Conservation (phyloP, 2,797 vertebrate species). For the Steatocranus sp. region DNA sequence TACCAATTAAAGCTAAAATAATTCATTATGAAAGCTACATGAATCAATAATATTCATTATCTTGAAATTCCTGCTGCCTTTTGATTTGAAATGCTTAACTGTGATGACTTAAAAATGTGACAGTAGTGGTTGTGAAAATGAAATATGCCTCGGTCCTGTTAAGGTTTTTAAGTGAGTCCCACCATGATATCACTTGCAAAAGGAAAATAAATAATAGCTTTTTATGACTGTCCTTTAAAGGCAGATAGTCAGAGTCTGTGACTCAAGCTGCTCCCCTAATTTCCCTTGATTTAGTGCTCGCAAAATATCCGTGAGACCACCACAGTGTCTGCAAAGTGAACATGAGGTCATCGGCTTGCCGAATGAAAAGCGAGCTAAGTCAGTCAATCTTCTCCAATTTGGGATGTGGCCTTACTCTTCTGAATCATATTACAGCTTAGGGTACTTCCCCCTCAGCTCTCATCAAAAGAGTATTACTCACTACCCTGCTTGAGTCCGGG, state of each 20-base stretch:
- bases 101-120: not conserved
- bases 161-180: not conserved
- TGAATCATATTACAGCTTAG: conserved; percentile 54
- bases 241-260: not conserved
- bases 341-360: conserved; percentile 48
- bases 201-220: not conserved
- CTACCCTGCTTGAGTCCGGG: conserved; percentile 20
- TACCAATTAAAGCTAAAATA: not conserved
- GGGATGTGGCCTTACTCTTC: conserved; percentile 31
- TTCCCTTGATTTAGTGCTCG: conserved; percentile 15
- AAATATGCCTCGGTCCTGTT: not conserved
- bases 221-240: not conserved
- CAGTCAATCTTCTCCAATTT: conserved; percentile 40
- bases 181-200: not conserved
- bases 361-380: conserved; percentile 41
- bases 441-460: conserved; percentile 24
- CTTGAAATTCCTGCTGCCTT: not conserved
- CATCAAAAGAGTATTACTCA: conserved; percentile 56
- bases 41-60: not conserved
- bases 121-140: not conserved
- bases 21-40: not conserved
- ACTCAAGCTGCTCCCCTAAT: conserved; percentile 9
- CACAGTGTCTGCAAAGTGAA: conserved; percentile 29
- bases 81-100: not conserved
- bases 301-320: not conserved